phyloP scores from a whole-genome alignment of 2,888 invertebrate species.

The Drosophila pegasa region DNA sequence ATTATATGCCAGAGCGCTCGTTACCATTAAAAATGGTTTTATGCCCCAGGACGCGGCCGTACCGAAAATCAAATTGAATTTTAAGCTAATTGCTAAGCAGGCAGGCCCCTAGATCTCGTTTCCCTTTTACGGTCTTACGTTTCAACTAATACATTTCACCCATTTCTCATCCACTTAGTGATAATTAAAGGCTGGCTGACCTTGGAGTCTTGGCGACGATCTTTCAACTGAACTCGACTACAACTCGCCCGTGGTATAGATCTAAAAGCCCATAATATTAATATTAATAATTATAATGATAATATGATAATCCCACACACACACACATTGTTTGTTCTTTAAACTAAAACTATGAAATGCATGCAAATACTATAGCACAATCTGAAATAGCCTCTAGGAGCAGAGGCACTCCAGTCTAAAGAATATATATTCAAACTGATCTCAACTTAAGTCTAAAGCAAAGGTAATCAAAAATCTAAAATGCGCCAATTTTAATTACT shows the following conservation, averaged over 20 bases:
- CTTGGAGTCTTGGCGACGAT: conserved; percentile 14
- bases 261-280: conserved; percentile 5
- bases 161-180: conserved; percentile 38
- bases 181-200: conserved; percentile 49
- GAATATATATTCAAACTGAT: conserved; percentile 67
- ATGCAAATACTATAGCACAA: conserved; percentile 7
- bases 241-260: conserved; percentile 12
- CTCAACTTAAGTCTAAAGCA: conserved; percentile 54
- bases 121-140: conserved; percentile 6
- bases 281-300: conserved; percentile 5
- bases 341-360: conserved; percentile 14
- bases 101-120: conserved; percentile 2
- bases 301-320: conserved; percentile 13
- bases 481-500: background rate
- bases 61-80: conserved; percentile 52
- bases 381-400: conserved; percentile 22
- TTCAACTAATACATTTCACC: conserved; percentile 17
- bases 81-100: conserved; percentile 51
- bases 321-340: conserved; percentile 9
- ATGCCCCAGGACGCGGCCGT: conserved; percentile 52
- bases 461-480: conserved; percentile 24
- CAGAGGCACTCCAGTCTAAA: conserved; percentile 17
- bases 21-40: conserved; percentile 62
- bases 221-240: conserved; percentile 13
- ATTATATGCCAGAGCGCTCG: conserved; percentile 24